These are phyloP conservation scores for Strigops habroptila DNA, from an alignment of 2,113 vertebrate species.

Conservation along the genomic window DNA sequence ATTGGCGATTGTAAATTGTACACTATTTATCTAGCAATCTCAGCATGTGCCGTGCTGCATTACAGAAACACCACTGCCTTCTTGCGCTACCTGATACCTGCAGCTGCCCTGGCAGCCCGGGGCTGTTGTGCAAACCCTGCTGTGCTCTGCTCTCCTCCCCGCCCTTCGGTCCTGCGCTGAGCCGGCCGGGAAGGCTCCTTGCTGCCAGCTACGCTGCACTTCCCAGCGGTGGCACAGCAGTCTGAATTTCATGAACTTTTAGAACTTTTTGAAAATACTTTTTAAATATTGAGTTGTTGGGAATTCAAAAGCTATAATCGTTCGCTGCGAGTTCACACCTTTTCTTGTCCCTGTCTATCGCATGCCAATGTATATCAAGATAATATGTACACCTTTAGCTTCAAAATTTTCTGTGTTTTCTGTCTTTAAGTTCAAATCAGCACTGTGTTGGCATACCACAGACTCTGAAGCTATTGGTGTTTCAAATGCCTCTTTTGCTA, in stretches of 20 bases:
- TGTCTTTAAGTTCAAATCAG: background rate
- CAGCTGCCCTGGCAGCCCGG: slow-evolving; percentile 65
- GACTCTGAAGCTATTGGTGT: background rate
- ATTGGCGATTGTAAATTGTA: slow-evolving; percentile 46
- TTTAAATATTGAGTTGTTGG: accelerated
- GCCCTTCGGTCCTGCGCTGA: slow-evolving; percentile 75
- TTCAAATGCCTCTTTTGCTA: background rate
- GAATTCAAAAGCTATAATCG: background rate
- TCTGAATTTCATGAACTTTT: background rate
- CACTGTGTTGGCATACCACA: background rate
- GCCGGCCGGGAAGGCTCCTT: background rate
- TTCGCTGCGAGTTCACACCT: background rate
- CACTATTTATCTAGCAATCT: background rate
- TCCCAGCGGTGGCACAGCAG: background rate
- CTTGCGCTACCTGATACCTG: slow-evolving; percentile 73
- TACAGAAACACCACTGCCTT: slow-evolving; percentile 37
- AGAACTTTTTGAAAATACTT: background rate
- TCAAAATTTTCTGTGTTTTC: background rate
- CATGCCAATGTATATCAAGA: accelerated
- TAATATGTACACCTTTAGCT: background rate
- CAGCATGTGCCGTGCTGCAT: background rate
- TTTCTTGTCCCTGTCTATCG: background rate
- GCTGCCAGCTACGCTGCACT: background rate
- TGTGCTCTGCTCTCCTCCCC: background rate
- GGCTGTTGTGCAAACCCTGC: slow-evolving; percentile 73